These are phyloP conservation scores for Cotesia congregata DNA, from an alignment of 2,888 invertebrate genomes.

Conservation along the genomic window DNA sequence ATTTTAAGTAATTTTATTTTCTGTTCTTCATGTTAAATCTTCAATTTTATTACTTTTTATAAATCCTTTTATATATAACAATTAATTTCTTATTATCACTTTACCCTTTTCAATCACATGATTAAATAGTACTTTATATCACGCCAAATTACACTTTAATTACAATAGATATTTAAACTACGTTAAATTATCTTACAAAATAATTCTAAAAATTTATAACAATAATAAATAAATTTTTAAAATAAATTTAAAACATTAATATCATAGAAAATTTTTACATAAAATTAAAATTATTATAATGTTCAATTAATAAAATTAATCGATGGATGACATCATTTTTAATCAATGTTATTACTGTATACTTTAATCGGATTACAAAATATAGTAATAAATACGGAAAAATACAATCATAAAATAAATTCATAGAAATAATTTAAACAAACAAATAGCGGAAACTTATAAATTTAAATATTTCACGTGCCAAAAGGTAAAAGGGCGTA, in stretches of 20 bases:
- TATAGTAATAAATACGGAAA: too few species aligned
- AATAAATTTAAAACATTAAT: background rate
- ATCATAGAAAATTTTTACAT: background rate
- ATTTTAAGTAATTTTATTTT: background rate
- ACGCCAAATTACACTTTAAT: background rate
- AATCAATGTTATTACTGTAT: too few species aligned
- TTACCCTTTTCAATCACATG: background rate
- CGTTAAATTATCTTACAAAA: background rate
- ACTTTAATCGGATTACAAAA: too few species aligned
- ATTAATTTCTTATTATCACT: background rate
- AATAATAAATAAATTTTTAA: background rate
- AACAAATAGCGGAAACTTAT: too few species aligned
- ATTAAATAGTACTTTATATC: background rate
- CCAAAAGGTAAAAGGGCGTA: too few species aligned
- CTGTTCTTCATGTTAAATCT: background rate
- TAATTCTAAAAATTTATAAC: background rate
- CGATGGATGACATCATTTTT: too few species aligned
- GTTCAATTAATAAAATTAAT: too few species aligned
- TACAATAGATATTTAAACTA: background rate
- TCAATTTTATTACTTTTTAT: background rate
- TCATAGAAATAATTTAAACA: too few species aligned
- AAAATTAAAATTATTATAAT: background rate
- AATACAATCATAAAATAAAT: too few species aligned
- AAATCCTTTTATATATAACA: background rate
- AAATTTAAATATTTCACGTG: too few species aligned